Evolutionary conservation across 35 echinoderm and acorn worm genomes (phyloP).

Genomic region (Stichopus chloronotus): DNA sequence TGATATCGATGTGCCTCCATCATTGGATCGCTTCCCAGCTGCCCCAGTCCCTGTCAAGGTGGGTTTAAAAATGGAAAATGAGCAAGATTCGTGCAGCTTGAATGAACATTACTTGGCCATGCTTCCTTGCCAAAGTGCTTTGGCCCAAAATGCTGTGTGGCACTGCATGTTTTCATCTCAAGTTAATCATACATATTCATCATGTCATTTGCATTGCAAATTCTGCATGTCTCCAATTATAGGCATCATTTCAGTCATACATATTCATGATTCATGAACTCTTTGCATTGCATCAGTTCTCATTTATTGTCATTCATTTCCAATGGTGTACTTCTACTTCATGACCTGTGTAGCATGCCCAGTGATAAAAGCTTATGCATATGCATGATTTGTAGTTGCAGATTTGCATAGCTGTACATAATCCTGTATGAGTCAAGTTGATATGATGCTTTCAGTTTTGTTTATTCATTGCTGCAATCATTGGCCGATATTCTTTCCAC

Average conservation of each 20-base stretch:
- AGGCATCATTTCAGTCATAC: slow-evolving; percentile 25
- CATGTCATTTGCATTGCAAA: slow-evolving; percentile 23
- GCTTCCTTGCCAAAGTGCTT: slow-evolving; percentile 50
- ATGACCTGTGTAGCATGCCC: not conserved
- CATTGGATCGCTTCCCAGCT: slow-evolving; percentile 44
- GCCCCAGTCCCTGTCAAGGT: slow-evolving; percentile 50
- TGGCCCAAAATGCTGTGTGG: slow-evolving; percentile 62
- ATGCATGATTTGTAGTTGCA: not conserved
- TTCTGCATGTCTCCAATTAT: slow-evolving; percentile 17
- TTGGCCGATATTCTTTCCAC: too few relatives aligned
- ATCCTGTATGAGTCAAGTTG: too few relatives aligned
- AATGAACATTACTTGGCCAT: slow-evolving; percentile 16
- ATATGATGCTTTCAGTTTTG: too few relatives aligned
- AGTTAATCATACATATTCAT: slow-evolving; percentile 28
- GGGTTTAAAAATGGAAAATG: slow-evolving; percentile 52
- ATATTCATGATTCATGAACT: not conserved
- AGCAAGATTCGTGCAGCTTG: slow-evolving; percentile 46
- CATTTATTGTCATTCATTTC: not conserved
- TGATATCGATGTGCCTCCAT: slow-evolving; percentile 54
- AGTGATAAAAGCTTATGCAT: slow-evolving; percentile 45
- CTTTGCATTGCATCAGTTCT: not conserved
- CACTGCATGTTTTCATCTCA: slow-evolving; percentile 54
- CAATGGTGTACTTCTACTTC: not conserved
- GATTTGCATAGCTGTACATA: not conserved
- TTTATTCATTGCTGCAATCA: too few relatives aligned